Conservation (phyloP, 2,797 vertebrate genomes). For the Lithobates pipiens region DNA sequence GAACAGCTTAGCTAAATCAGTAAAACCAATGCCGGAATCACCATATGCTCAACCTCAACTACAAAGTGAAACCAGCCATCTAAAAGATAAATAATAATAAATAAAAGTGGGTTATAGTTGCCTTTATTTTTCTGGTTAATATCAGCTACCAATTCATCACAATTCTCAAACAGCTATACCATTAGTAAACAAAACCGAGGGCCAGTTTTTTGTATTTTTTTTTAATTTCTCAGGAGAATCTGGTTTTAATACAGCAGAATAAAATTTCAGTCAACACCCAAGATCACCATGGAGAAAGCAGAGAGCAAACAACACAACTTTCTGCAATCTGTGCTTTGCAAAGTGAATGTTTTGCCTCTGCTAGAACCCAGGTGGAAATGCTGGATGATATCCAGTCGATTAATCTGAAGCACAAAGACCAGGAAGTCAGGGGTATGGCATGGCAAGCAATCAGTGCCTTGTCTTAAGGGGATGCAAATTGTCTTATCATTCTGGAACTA, state of each 20-base stretch:
- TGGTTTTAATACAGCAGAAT: conserved; percentile 63
- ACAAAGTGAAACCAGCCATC: conserved; percentile 59
- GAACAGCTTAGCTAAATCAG: conserved; percentile 38
- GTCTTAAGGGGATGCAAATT: neutral
- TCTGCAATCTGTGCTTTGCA: conserved; percentile 43
- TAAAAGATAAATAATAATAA: conserved; percentile 63
- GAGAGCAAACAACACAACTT: conserved; percentile 48
- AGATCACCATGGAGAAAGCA: conserved; percentile 53
- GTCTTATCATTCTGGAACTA: neutral
- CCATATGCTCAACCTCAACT: conserved; percentile 52
- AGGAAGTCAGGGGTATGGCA: conserved; percentile 31
- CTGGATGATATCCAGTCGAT: conserved; percentile 53
- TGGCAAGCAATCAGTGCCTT: conserved; percentile 21
- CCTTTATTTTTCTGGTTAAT: conserved; percentile 56
- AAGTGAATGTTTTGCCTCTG: conserved; percentile 47
- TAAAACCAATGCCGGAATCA: conserved; percentile 30
- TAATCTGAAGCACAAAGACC: conserved; percentile 49
- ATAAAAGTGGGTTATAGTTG: conserved; percentile 54
- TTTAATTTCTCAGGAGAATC: conserved; percentile 53
- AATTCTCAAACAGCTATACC: conserved; percentile 58
- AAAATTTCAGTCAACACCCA: conserved; percentile 64
- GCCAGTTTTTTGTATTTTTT: conserved; percentile 42
- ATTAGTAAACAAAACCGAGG: conserved; percentile 63
- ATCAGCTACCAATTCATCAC: conserved; percentile 64
- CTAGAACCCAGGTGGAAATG: conserved; percentile 57